Conservation (phyloP, 2,888 invertebrate species). For the Pollenia amentaria region DNA sequence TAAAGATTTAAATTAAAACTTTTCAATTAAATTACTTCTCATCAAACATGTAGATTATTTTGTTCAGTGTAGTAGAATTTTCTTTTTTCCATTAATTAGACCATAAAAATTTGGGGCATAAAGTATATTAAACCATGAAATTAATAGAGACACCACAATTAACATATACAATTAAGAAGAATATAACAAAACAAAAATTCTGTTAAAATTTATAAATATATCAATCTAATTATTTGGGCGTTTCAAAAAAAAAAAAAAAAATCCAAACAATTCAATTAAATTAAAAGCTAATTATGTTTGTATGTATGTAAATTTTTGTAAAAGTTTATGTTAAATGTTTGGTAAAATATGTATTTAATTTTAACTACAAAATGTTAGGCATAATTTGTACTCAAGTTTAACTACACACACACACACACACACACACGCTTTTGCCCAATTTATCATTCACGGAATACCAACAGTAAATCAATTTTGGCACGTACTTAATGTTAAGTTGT, state of each 20-base stretch:
- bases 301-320: no score
- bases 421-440: not conserved
- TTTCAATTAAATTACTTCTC: not conserved
- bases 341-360: not conserved
- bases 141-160: conserved; percentile 5
- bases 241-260: not conserved
- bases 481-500: conserved; percentile 10
- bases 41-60: not conserved
- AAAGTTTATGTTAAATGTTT: no score
- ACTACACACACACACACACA: not conserved
- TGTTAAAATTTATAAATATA: not conserved
- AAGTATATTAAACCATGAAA: conserved; percentile 20
- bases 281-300: no score
- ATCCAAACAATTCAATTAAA: no score
- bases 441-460: not conserved
- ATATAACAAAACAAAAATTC: not conserved
- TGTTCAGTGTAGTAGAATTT: not conserved
- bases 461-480: conserved; percentile 18
- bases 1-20: not conserved
- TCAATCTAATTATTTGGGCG: no score
- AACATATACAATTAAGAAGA: not conserved
- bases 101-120: conserved; percentile 41
- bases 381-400: not conserved
- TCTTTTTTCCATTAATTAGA: not conserved
- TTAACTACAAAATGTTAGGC: no score